Percentiles rank a stretch among this genome's conserved stretches.
phyloP scores from a whole-genome alignment of 1,140 invertebrate genomes.

The Potamilus streckersoni region DNA sequence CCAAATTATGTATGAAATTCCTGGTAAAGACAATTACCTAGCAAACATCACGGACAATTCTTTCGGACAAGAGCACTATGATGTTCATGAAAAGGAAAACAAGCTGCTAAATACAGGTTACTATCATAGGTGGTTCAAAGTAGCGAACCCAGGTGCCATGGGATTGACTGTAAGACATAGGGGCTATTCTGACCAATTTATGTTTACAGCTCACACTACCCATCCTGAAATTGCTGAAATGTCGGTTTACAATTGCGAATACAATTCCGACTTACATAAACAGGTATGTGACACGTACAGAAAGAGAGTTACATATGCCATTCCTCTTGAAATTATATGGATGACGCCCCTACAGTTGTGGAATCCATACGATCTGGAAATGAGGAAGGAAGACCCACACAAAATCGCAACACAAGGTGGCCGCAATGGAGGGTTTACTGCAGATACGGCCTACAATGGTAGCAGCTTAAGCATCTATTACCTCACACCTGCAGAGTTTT shows the following conservation, averaged over 20 bases:
- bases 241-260: too few species aligned
- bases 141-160: background rate
- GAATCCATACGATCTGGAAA: conserved; percentile 50
- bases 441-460: conserved; percentile 47
- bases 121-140: too few species aligned
- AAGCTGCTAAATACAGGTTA: too few species aligned
- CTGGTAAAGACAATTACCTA: conserved; percentile 35
- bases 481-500: conserved; percentile 47
- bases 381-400: background rate
- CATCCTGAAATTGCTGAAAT: background rate
- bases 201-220: too few species aligned
- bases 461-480: conserved; percentile 37
- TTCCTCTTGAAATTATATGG: conserved; percentile 56
- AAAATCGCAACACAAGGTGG: conserved; percentile 4
- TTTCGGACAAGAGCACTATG: conserved; percentile 5
- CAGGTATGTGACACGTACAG: conserved; percentile 19
- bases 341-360: conserved; percentile 52
- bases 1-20: conserved; percentile 40
- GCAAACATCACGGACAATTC: conserved; percentile 22
- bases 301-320: conserved; percentile 44
- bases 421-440: conserved; percentile 34
- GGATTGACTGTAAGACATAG: background rate
- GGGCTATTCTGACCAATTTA: too few species aligned
- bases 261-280: conserved; percentile 7
- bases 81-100: too few species aligned